A percentile compares a stretch with the other conserved stretches of the same genome.
Conservation (phyloP, 2,888 invertebrate species). For the Ephialtes manifestator region DNA sequence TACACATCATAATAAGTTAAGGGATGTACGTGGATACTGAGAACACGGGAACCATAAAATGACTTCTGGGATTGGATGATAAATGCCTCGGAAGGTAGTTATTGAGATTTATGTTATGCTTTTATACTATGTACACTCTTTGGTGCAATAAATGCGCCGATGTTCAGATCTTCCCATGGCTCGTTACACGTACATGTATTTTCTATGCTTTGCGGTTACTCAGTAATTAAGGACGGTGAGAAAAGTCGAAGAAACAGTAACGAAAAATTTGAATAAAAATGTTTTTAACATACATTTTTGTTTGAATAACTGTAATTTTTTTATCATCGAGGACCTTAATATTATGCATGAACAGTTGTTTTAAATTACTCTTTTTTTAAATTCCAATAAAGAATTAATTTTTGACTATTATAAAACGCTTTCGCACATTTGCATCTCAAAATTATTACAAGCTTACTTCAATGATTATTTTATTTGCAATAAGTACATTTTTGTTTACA, state of each 20-base stretch:
- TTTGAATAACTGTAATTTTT: no score
- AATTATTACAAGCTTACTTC: no score
- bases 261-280: no score
- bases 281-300: no score
- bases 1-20: neutral
- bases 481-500: no score
- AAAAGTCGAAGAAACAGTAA: neutral
- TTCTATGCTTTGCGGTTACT: neutral
- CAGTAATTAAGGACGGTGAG: neutral
- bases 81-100: neutral
- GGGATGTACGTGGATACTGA: neutral
- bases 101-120: conserved; percentile 5
- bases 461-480: no score
- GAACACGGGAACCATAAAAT: neutral
- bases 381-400: no score
- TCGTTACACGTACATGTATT: neutral
- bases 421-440: no score
- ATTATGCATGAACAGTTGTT: neutral
- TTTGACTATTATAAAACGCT: no score
- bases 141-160: neutral
- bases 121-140: neutral
- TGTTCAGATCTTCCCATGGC: neutral
- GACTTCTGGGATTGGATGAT: conserved; percentile 3
- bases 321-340: no score
- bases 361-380: no score